Conservation (phyloP, 2,797 vertebrate species). For the Rousettus madagascariensis region DNA sequence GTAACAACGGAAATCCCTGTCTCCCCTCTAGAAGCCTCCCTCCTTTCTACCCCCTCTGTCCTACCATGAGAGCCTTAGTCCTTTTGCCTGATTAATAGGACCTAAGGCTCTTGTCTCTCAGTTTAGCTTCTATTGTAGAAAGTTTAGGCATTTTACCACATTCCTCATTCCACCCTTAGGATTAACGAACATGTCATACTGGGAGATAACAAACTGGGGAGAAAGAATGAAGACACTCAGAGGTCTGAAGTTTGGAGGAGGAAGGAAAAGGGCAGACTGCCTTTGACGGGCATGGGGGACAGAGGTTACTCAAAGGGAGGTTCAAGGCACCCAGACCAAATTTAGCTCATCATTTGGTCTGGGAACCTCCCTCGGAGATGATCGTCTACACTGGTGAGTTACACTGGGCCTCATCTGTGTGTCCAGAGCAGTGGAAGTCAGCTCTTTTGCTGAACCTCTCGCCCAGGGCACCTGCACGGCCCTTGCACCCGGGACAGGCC, state of each 20-base stretch:
- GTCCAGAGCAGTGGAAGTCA: neutral
- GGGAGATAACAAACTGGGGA: neutral
- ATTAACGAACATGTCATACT: neutral
- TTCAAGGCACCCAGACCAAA: neutral
- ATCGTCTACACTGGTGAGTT: rapidly evolving
- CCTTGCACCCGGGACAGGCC: neutral
- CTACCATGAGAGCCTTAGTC: neutral
- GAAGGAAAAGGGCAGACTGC: neutral
- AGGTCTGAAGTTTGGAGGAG: neutral
- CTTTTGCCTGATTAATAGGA: neutral
- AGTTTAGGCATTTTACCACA: neutral
- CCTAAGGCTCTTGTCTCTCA: neutral
- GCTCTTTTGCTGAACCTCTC: neutral
- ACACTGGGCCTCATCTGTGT: no score
- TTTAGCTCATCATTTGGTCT: neutral
- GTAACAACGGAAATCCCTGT: neutral
- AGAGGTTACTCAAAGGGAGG: neutral
- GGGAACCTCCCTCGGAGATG: neutral
- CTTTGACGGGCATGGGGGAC: neutral
- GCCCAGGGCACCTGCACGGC: neutral
- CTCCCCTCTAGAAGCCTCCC: neutral
- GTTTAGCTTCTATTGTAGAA: neutral
- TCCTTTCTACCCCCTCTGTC: neutral
- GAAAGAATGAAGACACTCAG: neutral
- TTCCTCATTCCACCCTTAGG: neutral